Evolutionary conservation across 2,113 vertebrate genomes (phyloP).

Genomic region (Butorides virescens): DNA sequence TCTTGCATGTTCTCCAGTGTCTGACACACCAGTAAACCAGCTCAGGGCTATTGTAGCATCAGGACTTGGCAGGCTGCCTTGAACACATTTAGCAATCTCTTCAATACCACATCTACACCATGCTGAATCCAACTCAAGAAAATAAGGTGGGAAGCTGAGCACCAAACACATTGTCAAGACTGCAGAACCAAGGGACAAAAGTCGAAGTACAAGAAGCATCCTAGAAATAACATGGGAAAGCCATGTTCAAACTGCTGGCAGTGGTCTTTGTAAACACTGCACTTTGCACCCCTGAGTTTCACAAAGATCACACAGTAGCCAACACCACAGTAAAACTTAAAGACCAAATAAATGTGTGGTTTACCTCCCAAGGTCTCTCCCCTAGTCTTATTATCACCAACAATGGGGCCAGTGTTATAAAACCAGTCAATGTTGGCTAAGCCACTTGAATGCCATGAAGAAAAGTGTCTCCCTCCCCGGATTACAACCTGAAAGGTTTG

Average conservation of each 20-base stretch:
- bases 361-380: conserved; percentile 33
- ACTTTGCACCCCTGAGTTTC: conserved; percentile 17
- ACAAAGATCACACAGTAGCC: conserved; percentile 33
- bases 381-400: conserved; percentile 24
- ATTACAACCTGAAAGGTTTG: conserved; percentile 34
- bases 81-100: not conserved
- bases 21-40: not conserved
- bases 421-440: not conserved
- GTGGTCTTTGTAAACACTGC: conserved; percentile 13
- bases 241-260: not conserved
- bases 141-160: not conserved
- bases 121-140: not conserved
- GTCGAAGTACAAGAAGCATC: not conserved
- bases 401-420: conserved; percentile 43
- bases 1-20: not conserved
- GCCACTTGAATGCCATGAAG: not conserved
- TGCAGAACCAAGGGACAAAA: not conserved
- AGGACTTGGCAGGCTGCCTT: not conserved
- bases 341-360: conserved; percentile 31
- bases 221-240: not conserved
- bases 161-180: not conserved
- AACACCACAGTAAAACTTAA: conserved; percentile 41
- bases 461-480: conserved; percentile 13
- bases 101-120: not conserved
- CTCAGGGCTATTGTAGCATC: not conserved